Evolutionary conservation across 92 coral and sea anemone genomes (phyloP).

Genomic region (Metridium senile): DNA sequence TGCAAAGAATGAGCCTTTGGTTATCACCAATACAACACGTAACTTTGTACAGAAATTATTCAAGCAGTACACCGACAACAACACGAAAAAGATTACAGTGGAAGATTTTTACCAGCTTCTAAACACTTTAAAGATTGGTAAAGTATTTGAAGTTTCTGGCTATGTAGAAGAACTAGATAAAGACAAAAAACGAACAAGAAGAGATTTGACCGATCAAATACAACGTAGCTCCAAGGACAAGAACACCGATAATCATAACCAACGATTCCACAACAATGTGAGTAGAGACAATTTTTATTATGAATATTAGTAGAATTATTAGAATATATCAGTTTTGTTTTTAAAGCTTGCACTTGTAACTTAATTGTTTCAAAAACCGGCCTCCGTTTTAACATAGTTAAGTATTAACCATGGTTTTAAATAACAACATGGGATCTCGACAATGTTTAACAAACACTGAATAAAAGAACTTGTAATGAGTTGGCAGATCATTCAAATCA

Average conservation of each 20-base stretch:
- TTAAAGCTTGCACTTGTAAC: no score
- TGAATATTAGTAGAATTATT: no score
- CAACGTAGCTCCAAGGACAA: background rate
- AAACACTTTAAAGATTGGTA: constrained; percentile 34
- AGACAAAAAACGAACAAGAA: background rate
- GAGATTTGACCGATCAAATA: background rate
- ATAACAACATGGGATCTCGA: no score
- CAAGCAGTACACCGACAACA: constrained; percentile 35
- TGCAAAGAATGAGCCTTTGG: constrained; percentile 1
- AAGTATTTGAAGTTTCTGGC: constrained; percentile 19
- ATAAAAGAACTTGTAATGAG: no score
- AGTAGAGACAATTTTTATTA: background rate
- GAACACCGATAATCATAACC: background rate
- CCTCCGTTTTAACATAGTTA: no score
- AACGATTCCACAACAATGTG: constrained; percentile 5
- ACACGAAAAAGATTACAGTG: constrained; percentile 13
- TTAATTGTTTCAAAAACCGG: no score
- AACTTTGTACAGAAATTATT: constrained; percentile 46
- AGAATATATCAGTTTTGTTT: no score
- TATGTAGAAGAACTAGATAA: constrained; percentile 1
- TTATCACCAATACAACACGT: constrained; percentile 41
- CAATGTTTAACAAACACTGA: no score
- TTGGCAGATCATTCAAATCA: no score
- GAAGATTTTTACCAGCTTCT: constrained; percentile 40
- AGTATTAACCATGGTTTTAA: no score